Conservation (phyloP, 2,888 invertebrate genomes). For the Ormia ochracea region DNA sequence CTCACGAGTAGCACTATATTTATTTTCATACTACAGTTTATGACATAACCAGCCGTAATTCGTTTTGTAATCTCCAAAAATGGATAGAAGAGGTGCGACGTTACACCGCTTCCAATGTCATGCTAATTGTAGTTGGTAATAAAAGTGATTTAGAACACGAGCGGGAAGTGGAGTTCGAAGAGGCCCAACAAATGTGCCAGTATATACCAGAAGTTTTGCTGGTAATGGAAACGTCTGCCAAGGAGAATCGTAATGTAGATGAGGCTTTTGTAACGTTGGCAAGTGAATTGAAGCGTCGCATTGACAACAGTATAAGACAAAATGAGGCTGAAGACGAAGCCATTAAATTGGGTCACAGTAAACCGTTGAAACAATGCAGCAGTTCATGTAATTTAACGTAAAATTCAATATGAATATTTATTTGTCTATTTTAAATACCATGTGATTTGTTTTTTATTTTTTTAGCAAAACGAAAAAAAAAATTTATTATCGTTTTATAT, state of each 20-base stretch:
- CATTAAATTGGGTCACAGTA: conserved; percentile 84
- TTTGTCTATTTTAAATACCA: background rate
- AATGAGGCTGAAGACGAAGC: conserved; percentile 80
- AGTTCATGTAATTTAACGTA: conserved; percentile 79
- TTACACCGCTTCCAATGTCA: conserved; percentile 94
- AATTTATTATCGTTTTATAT: conserved; percentile 22
- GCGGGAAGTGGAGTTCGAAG: conserved; percentile 89
- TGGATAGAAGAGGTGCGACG: conserved; percentile 98
- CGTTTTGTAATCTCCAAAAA: conserved; percentile 92
- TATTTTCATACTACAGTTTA: conserved; percentile 81
- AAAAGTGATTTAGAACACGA: conserved; percentile 90
- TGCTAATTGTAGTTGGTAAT: conserved; percentile 93
- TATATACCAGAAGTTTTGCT: conserved; percentile 91
- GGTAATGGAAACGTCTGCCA: conserved; percentile 92
- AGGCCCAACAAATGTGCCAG: conserved; percentile 91
- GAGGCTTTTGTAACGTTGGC: conserved; percentile 91
- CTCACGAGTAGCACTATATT: no score
- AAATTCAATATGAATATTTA: conserved; percentile 13
- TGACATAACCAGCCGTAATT: conserved; percentile 94
- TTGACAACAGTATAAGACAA: conserved; percentile 81
- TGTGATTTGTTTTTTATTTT: conserved; percentile 34
- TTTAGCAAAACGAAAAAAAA: background rate
- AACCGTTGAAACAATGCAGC: conserved; percentile 82
- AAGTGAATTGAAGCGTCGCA: conserved; percentile 90
- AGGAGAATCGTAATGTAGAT: conserved; percentile 93